phyloP scores from a whole-genome alignment of 1,140 invertebrate genomes.

The Apis laboriosa region DNA sequence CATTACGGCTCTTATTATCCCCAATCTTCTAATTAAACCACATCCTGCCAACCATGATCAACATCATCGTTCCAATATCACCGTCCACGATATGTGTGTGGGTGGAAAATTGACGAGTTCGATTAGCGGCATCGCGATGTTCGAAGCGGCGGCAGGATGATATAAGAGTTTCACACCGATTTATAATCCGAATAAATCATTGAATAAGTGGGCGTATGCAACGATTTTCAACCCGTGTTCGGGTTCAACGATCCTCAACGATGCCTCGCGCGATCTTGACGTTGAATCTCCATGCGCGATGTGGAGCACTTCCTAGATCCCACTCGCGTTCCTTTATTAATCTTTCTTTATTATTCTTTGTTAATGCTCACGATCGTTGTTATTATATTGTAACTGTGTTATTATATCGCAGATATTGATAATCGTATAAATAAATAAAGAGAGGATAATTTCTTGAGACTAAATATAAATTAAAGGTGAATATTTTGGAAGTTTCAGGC shows the following conservation, averaged over 20 bases:
- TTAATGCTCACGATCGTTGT: slow-evolving; percentile 21
- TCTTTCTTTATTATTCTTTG: not conserved
- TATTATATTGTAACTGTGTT: not conserved
- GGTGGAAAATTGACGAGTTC: slow-evolving; percentile 71
- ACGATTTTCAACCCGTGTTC: slow-evolving; percentile 40
- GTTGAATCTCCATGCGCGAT: slow-evolving; percentile 23
- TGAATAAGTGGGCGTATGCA: slow-evolving; percentile 47
- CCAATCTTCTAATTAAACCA: not conserved
- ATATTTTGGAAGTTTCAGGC: too few relatives aligned
- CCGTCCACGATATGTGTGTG: slow-evolving; percentile 25
- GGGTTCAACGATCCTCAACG: slow-evolving; percentile 51
- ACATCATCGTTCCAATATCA: not conserved
- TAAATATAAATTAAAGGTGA: too few relatives aligned
- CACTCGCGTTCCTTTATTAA: slow-evolving; percentile 49
- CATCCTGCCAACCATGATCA: not conserved
- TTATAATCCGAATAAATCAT: slow-evolving; percentile 67
- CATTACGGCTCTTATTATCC: not conserved
- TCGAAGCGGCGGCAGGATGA: slow-evolving; percentile 22
- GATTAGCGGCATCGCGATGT: slow-evolving; percentile 44
- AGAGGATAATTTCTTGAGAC: too few relatives aligned
- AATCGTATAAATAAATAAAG: too few relatives aligned
- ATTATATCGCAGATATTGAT: not conserved
- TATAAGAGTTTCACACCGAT: slow-evolving; percentile 54
- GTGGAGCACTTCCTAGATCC: slow-evolving; percentile 56
- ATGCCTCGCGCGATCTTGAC: slow-evolving; percentile 56